Percentiles rank a stretch among this genome's conserved stretches.
phyloP scores from a whole-genome alignment of 1,140 invertebrate species.

The Drosophila nigrodunni region DNA sequence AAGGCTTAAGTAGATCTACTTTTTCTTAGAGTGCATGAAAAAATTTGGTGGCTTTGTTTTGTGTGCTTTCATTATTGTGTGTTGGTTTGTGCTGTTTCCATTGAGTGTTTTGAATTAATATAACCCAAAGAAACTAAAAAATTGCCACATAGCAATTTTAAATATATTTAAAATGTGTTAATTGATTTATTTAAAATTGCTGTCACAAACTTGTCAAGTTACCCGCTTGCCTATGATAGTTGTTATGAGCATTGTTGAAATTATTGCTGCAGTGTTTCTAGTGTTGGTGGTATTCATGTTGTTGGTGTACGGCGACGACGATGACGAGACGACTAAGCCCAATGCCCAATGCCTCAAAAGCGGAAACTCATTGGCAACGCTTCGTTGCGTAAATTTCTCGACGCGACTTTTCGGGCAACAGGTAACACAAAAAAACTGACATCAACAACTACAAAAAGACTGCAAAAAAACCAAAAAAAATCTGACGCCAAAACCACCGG shows the following conservation, averaged over 20 bases:
- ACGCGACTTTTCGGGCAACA: conserved; percentile 77
- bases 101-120: not conserved
- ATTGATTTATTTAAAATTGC: not conserved
- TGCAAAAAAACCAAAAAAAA: conserved; percentile 56
- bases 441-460: conserved; percentile 12
- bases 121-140: not conserved
- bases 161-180: not conserved
- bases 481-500: conserved; percentile 73
- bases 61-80: too few species aligned
- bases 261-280: conserved; percentile 39
- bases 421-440: conserved; percentile 51
- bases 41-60: too few species aligned
- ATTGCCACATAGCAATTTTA: too few species aligned
- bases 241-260: conserved; percentile 34
- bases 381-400: conserved; percentile 82
- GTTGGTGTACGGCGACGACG: conserved; percentile 41
- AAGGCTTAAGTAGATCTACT: too few species aligned
- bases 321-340: conserved; percentile 68
- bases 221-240: conserved; percentile 12
- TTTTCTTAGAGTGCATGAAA: too few species aligned
- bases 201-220: not conserved
- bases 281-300: conserved; percentile 27
- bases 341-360: conserved; percentile 74
- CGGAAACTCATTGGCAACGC: conserved; percentile 84
- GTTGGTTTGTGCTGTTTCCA: too few species aligned